Percentiles rank a stretch among this genome's conserved stretches.
Conservation (phyloP, 2,797 vertebrate species). For the Acestrorhynchus altus region DNA sequence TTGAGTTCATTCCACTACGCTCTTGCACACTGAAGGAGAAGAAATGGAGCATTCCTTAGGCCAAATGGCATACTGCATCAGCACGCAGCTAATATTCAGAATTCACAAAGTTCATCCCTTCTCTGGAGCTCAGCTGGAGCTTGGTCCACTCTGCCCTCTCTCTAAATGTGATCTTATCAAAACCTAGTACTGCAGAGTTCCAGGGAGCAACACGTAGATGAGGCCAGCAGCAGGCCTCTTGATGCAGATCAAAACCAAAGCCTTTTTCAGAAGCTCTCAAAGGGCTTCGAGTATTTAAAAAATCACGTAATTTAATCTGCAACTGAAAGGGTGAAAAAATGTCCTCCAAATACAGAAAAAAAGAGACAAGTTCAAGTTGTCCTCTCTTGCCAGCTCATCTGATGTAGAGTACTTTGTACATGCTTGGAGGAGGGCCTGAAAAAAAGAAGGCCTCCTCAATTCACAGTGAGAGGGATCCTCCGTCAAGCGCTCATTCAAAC, state of each 20-base stretch:
- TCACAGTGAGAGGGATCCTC: constrained; percentile 58
- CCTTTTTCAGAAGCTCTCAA: constrained; percentile 42
- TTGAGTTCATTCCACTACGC: constrained; percentile 8
- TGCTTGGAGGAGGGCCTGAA: constrained; percentile 66
- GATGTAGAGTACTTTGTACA: constrained; percentile 64
- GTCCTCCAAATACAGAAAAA: constrained; percentile 64
- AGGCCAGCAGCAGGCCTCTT: constrained; percentile 24
- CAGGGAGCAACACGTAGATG: constrained; percentile 12
- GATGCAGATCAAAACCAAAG: constrained; percentile 47
- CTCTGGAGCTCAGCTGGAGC: neutral
- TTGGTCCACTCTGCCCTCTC: constrained; percentile 11
- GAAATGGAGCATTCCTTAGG: constrained; percentile 22
- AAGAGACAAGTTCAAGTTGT: constrained; percentile 79
- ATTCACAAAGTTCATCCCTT: neutral
- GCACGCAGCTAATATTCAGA: neutral
- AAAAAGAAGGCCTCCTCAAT: constrained; percentile 45
- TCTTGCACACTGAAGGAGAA: neutral
- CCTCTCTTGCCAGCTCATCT: constrained; percentile 72
- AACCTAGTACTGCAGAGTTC: constrained; percentile 31
- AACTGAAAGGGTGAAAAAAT: constrained; percentile 67
- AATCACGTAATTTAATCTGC: constrained; percentile 48
- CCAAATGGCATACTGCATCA: constrained; percentile 16
- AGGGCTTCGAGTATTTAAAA: constrained; percentile 22
- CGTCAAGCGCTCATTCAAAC: constrained; percentile 70
- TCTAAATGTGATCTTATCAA: constrained; percentile 31